Conservation (phyloP, 2,888 invertebrate species). For the Yponomeuta cagnagella region DNA sequence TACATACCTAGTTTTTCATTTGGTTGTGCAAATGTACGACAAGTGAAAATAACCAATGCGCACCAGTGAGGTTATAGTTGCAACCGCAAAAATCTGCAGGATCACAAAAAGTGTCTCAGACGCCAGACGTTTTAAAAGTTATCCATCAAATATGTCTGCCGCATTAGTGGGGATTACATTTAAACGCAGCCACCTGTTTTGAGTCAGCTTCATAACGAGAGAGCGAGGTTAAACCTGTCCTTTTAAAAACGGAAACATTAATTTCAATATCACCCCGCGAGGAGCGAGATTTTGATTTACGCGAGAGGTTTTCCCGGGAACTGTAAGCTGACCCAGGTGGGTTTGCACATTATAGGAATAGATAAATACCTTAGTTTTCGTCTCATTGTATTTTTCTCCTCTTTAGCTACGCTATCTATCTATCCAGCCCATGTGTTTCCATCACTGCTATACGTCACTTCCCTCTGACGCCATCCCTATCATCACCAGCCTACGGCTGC, state of each 20-base stretch:
- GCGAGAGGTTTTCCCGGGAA: not conserved
- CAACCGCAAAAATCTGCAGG: not conserved
- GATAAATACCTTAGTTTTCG: too few relatives aligned
- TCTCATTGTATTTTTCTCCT: too few relatives aligned
- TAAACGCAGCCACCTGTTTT: slow-evolving; percentile 68
- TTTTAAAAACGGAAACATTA: slow-evolving; percentile 55
- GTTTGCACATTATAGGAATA: not conserved
- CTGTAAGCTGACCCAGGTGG: not conserved
- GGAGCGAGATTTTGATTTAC: slow-evolving; percentile 11
- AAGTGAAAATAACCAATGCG: too few relatives aligned
- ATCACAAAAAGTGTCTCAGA: not conserved
- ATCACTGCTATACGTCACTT: too few relatives aligned
- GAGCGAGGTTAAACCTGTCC: slow-evolving; percentile 38
- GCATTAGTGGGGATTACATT: slow-evolving; percentile 57
- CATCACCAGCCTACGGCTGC: too few relatives aligned
- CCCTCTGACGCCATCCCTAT: too few relatives aligned
- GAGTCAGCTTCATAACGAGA: slow-evolving; percentile 30
- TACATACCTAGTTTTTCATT: too few relatives aligned
- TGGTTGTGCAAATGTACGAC: too few relatives aligned
- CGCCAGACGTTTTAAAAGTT: slow-evolving; percentile 31
- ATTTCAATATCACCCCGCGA: slow-evolving; percentile 30
- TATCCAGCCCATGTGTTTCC: too few relatives aligned
- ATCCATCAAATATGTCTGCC: slow-evolving; percentile 57
- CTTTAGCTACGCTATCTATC: too few relatives aligned
- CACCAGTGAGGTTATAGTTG: too few relatives aligned